These are phyloP conservation scores for Cataglyphis livida DNA, from an alignment of 2,888 invertebrate genomes.

Conservation along the genomic window DNA sequence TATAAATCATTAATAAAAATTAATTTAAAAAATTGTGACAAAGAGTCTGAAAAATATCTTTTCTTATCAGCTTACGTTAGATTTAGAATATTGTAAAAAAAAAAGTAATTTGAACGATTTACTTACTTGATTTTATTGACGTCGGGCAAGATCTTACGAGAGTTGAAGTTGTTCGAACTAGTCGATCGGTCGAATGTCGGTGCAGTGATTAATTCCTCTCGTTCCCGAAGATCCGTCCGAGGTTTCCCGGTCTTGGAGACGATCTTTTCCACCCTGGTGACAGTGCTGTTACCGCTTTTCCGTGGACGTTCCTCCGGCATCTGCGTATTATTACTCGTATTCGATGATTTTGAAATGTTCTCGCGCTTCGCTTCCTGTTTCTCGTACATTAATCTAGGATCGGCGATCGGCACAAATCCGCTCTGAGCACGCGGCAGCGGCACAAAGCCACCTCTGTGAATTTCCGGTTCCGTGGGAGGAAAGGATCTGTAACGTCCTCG, in stretches of 20 bases:
- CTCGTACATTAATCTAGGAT: slow-evolving; percentile 81
- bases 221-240: slow-evolving; percentile 58
- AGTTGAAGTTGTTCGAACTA: slow-evolving; percentile 51
- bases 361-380: slow-evolving; percentile 62
- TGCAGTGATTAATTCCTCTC: slow-evolving; percentile 68
- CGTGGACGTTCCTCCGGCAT: slow-evolving; percentile 69
- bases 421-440: slow-evolving; percentile 91
- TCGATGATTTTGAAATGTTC: slow-evolving; percentile 59
- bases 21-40: neutral
- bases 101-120: neutral
- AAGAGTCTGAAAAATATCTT: neutral
- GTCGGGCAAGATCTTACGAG: slow-evolving; percentile 50
- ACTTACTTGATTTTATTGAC: slow-evolving; percentile 61
- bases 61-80: neutral
- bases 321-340: slow-evolving; percentile 67
- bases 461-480: slow-evolving; percentile 87
- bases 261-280: slow-evolving; percentile 75
- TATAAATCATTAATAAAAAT: neutral
- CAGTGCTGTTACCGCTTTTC: slow-evolving; percentile 74
- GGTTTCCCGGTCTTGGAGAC: slow-evolving; percentile 56
- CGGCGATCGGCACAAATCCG: slow-evolving; percentile 91
- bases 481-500: slow-evolving; percentile 83
- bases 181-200: slow-evolving; percentile 39
- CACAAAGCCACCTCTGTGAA: slow-evolving; percentile 92
- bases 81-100: neutral